These are phyloP conservation scores for Puma concolor DNA, from an alignment of 2,113 vertebrate genomes.

Conservation along the genomic window DNA sequence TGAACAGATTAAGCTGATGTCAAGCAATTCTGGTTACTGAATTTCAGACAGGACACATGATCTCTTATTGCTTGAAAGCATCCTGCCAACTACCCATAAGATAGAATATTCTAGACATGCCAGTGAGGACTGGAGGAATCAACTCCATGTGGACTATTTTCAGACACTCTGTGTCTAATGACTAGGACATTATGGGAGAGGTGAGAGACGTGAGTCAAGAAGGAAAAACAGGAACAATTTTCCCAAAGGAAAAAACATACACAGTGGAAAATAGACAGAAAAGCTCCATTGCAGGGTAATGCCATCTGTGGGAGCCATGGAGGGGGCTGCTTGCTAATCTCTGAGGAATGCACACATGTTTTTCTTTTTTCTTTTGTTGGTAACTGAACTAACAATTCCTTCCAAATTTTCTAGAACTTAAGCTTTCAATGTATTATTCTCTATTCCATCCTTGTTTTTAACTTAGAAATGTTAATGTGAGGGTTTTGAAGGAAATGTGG, in stretches of 20 bases:
- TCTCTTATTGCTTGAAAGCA: not conserved
- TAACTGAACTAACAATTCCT: not conserved
- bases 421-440: not conserved
- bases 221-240: not conserved
- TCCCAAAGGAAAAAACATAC: not conserved
- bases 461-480: conserved; percentile 41
- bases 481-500: conserved; percentile 20
- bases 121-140: not conserved
- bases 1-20: not conserved
- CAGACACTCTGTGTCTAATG: not conserved
- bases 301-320: accelerated
- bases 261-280: not conserved
- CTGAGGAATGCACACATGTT: not conserved
- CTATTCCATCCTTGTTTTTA: not conserved
- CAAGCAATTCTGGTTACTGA: not conserved
- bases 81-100: not conserved
- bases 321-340: not conserved
- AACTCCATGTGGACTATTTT: not conserved
- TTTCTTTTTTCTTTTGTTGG: not conserved
- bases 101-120: not conserved
- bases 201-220: not conserved
- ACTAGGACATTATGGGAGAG: not conserved
- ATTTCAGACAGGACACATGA: not conserved
- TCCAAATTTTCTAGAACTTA: not conserved
- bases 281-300: accelerated